Evolutionary conservation across 2,888 invertebrate species (phyloP).

Genomic region (Sarcophaga rosellei): DNA sequence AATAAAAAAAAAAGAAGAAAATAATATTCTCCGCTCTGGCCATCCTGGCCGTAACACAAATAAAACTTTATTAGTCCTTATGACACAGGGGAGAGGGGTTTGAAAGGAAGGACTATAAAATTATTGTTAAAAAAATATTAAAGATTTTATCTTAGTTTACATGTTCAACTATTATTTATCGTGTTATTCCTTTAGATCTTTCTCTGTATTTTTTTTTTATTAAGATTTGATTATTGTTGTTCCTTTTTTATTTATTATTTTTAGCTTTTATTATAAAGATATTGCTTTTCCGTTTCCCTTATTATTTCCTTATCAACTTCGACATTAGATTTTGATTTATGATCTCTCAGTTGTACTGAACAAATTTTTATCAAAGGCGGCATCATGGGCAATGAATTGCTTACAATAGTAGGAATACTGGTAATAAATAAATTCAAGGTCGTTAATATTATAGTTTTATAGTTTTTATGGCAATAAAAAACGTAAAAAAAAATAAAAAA

Average conservation of each 20-base stretch:
- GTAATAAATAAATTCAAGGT: not conserved
- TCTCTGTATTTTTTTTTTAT: not conserved
- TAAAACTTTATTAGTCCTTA: not conserved
- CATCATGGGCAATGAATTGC: not conserved
- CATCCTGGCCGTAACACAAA: not conserved
- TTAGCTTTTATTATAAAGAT: slow-evolving; percentile 11
- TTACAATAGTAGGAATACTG: not conserved
- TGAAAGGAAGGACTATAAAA: not conserved
- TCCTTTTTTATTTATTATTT: slow-evolving; percentile 14
- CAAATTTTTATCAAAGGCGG: not conserved
- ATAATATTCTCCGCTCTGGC: too few relatives aligned
- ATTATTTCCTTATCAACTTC: slow-evolving; percentile 45
- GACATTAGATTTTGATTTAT: slow-evolving; percentile 62
- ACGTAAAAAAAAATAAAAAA: too few relatives aligned
- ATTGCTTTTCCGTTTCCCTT: slow-evolving; percentile 24
- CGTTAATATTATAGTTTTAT: too few relatives aligned
- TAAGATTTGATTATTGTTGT: slow-evolving; percentile 11
- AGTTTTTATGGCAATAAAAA: too few relatives aligned
- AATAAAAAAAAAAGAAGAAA: too few relatives aligned
- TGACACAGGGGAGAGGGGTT: not conserved
- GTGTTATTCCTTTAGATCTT: not conserved
- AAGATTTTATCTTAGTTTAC: slow-evolving; percentile 28
- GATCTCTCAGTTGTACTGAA: slow-evolving; percentile 14
- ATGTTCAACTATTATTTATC: not conserved
- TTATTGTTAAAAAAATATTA: slow-evolving; percentile 1